Conservation (phyloP, 1,140 invertebrate species). For the Acromyrmex charruanus region DNA sequence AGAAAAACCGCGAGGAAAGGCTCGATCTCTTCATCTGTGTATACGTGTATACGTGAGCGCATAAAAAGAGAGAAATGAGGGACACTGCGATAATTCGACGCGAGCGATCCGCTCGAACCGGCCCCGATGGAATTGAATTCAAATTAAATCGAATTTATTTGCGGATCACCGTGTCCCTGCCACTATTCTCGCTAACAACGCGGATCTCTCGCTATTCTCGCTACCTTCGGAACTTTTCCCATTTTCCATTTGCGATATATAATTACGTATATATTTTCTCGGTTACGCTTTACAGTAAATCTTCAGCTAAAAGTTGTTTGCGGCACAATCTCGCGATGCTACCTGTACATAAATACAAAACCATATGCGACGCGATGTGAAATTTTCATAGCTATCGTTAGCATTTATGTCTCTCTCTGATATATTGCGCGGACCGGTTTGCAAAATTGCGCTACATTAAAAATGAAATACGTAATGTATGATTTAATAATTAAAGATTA, state of each 20-base stretch:
- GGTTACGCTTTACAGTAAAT: neutral
- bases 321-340: conserved; percentile 6
- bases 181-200: conserved; percentile 50
- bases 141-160: conserved; percentile 69
- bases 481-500: conserved; percentile 59
- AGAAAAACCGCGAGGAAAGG: neutral
- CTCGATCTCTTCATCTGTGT: neutral
- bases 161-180: conserved; percentile 41
- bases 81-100: conserved; percentile 53
- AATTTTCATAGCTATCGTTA: conserved; percentile 25
- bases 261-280: conserved; percentile 24
- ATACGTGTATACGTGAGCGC: neutral
- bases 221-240: conserved; percentile 49
- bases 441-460: conserved; percentile 25
- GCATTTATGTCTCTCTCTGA: neutral
- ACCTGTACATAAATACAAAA: neutral
- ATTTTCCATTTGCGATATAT: conserved; percentile 33
- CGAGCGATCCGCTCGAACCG: conserved; percentile 40
- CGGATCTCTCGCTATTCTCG: conserved; percentile 16
- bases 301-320: neutral
- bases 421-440: neutral
- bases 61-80: conserved; percentile 59
- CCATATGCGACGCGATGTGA: neutral
- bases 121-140: conserved; percentile 61
- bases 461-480: neutral